Conservation (phyloP, 1,140 invertebrate genomes). For the Aphaenogaster floridana region DNA sequence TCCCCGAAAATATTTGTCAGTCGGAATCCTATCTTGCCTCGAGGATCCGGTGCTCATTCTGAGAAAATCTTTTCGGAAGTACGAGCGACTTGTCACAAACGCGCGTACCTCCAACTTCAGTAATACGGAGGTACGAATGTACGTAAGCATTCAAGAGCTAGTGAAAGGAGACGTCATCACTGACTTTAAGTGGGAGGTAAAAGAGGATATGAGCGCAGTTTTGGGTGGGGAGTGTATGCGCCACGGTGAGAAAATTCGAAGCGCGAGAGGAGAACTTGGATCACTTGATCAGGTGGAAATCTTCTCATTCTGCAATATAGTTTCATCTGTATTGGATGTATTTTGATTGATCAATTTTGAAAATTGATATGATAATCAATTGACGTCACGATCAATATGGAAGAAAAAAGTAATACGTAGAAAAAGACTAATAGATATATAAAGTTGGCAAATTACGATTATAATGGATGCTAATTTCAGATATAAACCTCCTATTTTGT, state of each 20-base stretch:
- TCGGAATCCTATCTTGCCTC: not conserved
- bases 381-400: not conserved
- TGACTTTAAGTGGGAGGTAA: conserved; percentile 46
- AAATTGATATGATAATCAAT: conserved; percentile 3
- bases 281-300: not conserved
- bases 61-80: conserved; percentile 48
- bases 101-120: conserved; percentile 2
- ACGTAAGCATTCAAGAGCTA: conserved; percentile 55
- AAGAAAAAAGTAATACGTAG: not conserved
- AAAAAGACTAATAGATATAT: not conserved
- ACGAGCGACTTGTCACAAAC: not conserved
- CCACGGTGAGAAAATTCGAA: conserved; percentile 18
- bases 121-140: conserved; percentile 26
- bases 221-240: not conserved
- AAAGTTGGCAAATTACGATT: not conserved
- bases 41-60: not conserved
- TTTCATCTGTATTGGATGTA: not conserved
- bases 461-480: not conserved
- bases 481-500: not conserved
- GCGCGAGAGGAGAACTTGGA: conserved; percentile 1
- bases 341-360: not conserved
- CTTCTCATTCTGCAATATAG: not conserved
- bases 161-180: conserved; percentile 69
- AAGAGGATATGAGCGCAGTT: conserved; percentile 21
- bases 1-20: conserved; percentile 48